Conservation (phyloP, 2,888 invertebrate genomes). For the Macaria notata region DNA sequence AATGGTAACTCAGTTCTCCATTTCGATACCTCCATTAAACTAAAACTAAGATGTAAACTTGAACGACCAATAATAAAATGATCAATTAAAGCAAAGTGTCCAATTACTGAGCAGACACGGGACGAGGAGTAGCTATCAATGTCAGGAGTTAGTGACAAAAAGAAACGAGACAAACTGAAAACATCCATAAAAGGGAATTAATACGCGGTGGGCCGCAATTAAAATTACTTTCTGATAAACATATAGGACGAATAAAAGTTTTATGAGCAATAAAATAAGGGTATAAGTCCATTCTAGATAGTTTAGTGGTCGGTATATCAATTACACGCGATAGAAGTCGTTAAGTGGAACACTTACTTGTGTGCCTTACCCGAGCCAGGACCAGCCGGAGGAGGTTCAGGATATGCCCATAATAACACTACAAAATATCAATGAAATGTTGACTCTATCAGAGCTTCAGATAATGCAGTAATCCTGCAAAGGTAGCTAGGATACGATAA, state of each 20-base stretch:
- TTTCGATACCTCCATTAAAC: slow-evolving; percentile 1
- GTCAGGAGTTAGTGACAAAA: slow-evolving; percentile 40
- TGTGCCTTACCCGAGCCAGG: background rate
- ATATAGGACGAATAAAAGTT: slow-evolving; percentile 42
- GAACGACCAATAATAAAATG: slow-evolving; percentile 23
- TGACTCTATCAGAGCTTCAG: too few relatives aligned
- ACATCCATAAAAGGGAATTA: slow-evolving; percentile 58
- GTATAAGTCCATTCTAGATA: slow-evolving; percentile 28
- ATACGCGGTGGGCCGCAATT: slow-evolving; percentile 70
- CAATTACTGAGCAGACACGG: slow-evolving; percentile 19
- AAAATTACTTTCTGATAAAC: slow-evolving; percentile 66
- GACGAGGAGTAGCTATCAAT: slow-evolving; percentile 26
- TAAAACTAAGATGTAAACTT: slow-evolving; percentile 17
- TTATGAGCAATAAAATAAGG: slow-evolving; percentile 34
- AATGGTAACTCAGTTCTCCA: too few relatives aligned
- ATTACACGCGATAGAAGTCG: slow-evolving; percentile 29
- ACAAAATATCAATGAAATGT: too few relatives aligned
- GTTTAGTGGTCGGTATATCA: slow-evolving; percentile 34
- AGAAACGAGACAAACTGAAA: slow-evolving; percentile 49
- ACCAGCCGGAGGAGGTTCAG: too few relatives aligned
- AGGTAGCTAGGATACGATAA: too few relatives aligned
- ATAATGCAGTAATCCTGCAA: too few relatives aligned
- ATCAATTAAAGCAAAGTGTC: slow-evolving; percentile 31
- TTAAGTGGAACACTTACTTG: slow-evolving; percentile 14
- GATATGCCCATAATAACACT: too few relatives aligned